Evolutionary conservation across 1,140 invertebrate species (phyloP).

Genomic region (Batillaria attramentaria): DNA sequence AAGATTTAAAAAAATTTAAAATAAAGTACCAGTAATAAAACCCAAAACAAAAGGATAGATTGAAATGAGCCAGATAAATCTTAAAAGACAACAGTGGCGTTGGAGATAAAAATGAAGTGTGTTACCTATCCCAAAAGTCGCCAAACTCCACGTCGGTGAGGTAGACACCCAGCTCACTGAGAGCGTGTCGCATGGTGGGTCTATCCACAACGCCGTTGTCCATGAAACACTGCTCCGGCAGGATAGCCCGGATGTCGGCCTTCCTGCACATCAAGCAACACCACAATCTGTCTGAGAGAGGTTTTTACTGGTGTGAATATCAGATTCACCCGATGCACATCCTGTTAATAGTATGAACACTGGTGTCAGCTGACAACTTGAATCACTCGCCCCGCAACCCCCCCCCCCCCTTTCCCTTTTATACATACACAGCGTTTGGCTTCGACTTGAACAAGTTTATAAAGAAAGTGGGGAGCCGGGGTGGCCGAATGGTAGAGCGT

Average conservation of each 20-base stretch:
- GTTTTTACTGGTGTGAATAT: neutral
- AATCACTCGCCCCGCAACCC: no score
- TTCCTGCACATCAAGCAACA: neutral
- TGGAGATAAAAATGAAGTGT: no score
- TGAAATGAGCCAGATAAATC: neutral
- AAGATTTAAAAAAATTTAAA: neutral
- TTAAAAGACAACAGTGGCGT: neutral
- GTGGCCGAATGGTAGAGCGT: no score
- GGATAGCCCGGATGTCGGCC: slow-evolving; percentile 4
- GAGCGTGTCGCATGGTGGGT: slow-evolving; percentile 37
- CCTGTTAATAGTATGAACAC: neutral
- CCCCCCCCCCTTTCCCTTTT: no score
- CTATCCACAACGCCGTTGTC: slow-evolving; percentile 30
- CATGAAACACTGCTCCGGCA: slow-evolving; percentile 37
- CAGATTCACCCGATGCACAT: neutral
- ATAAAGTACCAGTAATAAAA: neutral
- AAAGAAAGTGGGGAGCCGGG: no score
- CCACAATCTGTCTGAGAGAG: neutral
- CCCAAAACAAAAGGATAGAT: no score
- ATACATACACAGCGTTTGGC: no score
- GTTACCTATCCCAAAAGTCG: slow-evolving; percentile 48
- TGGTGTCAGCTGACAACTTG: no score
- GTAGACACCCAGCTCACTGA: slow-evolving; percentile 33
- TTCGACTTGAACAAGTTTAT: no score
- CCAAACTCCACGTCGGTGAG: slow-evolving; percentile 39